phyloP scores from a whole-genome alignment of 2,888 invertebrate genomes.

The Ophioninae sp. region DNA sequence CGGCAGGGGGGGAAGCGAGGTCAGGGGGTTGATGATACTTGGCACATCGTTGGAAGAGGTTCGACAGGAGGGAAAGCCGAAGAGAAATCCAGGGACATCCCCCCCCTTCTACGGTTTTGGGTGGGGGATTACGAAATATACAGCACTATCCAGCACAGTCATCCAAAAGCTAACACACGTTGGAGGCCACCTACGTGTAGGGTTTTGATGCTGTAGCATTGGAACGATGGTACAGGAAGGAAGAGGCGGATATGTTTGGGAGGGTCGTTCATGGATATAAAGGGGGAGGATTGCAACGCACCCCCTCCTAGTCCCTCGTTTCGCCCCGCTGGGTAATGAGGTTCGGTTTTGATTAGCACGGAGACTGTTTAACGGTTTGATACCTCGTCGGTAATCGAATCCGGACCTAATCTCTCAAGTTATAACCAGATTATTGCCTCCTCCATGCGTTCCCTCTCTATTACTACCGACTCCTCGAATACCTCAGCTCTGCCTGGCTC shows the following conservation, averaged over 20 bases:
- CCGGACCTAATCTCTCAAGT: slow-evolving; percentile 82
- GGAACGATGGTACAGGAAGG: slow-evolving; percentile 34
- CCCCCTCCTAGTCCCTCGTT: slow-evolving; percentile 62
- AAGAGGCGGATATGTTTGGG: not conserved
- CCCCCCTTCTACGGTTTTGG: too few species aligned
- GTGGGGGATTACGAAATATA: slow-evolving; percentile 19
- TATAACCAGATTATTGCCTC: slow-evolving; percentile 82
- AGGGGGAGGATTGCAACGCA: slow-evolving; percentile 55
- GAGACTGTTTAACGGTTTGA: slow-evolving; percentile 82
- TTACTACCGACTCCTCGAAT: slow-evolving; percentile 55
- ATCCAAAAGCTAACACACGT: too few species aligned
- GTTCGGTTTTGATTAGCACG: slow-evolving; percentile 82
- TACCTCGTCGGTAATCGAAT: slow-evolving; percentile 82
- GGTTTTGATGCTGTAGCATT: slow-evolving; percentile 27
- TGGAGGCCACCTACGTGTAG: too few species aligned
- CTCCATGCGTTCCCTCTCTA: slow-evolving; percentile 77
- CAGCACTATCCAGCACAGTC: not conserved
- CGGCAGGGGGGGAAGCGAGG: not conserved
- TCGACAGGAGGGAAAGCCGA: slow-evolving; percentile 4
- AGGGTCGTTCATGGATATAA: slow-evolving; percentile 30
- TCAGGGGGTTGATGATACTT: not conserved
- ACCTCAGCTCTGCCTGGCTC: slow-evolving; percentile 43
- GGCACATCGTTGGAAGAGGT: slow-evolving; percentile 47
- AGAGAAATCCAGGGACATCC: slow-evolving; percentile 33
- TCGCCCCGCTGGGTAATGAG: slow-evolving; percentile 79